phyloP scores from a whole-genome alignment of 2,888 invertebrate species.

The Noctua janthe region DNA sequence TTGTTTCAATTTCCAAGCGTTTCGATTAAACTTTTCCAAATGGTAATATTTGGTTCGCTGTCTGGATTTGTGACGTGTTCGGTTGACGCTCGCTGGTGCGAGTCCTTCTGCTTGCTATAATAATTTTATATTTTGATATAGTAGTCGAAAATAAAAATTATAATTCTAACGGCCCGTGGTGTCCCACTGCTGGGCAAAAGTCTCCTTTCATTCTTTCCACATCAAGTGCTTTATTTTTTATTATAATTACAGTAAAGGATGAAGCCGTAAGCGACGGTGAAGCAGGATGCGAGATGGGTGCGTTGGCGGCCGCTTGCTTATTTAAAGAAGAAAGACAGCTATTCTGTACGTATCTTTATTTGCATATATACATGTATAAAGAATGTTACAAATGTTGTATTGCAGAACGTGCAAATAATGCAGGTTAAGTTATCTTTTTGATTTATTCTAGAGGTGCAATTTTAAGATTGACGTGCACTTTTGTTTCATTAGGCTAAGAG shows the following conservation, averaged over 20 bases:
- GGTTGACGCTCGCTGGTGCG: neutral
- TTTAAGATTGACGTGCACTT: neutral
- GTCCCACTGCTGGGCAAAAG: neutral
- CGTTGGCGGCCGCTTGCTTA: conserved; percentile 11
- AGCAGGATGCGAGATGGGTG: conserved; percentile 39
- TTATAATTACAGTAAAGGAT: conserved; percentile 22
- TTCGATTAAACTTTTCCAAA: too few species aligned
- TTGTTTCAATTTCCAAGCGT: neutral
- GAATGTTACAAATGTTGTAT: neutral
- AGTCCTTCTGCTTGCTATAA: neutral
- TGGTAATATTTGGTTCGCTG: too few species aligned
- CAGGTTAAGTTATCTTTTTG: neutral
- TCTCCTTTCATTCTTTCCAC: neutral
- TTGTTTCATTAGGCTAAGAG: neutral
- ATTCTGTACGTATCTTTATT: neutral
- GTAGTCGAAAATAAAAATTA: neutral
- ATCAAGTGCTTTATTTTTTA: neutral
- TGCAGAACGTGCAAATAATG: neutral
- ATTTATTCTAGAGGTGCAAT: neutral
- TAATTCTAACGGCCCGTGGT: neutral
- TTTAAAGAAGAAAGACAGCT: neutral
- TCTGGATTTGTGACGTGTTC: neutral
- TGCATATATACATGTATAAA: neutral
- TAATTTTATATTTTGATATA: neutral
- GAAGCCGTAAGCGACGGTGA: conserved; percentile 12